A percentile compares a stretch with the other conserved stretches of the same genome.
These are phyloP conservation scores for silkworm (Bombyx mori) DNA, from an alignment of 1,140 invertebrate species.

Conservation along the genomic window DNA sequence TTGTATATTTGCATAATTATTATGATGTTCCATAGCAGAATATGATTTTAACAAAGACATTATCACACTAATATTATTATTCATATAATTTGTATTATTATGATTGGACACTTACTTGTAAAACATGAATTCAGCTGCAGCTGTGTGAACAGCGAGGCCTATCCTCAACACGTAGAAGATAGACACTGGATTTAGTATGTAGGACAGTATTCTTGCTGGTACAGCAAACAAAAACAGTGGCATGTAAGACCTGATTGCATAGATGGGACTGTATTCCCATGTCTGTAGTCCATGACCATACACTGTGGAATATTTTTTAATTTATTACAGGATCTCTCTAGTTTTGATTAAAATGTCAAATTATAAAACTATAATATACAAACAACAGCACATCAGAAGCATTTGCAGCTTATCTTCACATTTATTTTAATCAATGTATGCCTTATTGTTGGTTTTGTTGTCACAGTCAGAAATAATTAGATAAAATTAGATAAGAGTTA, in stretches of 20 bases:
- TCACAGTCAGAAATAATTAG: too few relatives aligned
- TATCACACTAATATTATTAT: too few relatives aligned
- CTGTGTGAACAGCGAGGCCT: slow-evolving; percentile 84
- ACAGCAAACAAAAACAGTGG: slow-evolving; percentile 92
- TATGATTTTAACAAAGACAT: too few relatives aligned
- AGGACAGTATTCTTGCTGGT: slow-evolving; percentile 85
- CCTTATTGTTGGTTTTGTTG: too few relatives aligned
- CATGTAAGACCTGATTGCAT: slow-evolving; percentile 94
- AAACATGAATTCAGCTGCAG: slow-evolving; percentile 91
- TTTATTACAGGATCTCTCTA: not conserved
- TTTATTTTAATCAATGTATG: too few relatives aligned
- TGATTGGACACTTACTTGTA: slow-evolving; percentile 82
- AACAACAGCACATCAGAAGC: not conserved
- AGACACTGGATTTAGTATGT: slow-evolving; percentile 84
- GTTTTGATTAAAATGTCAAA: not conserved
- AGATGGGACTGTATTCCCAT: slow-evolving; percentile 98
- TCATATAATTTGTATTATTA: too few relatives aligned
- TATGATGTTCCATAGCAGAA: too few relatives aligned
- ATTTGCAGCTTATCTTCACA: too few relatives aligned
- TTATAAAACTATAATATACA: not conserved
- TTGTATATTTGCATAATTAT: too few relatives aligned
- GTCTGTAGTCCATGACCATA: slow-evolving; percentile 96
- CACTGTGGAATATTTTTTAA: slow-evolving; percentile 73
- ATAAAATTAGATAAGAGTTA: too few relatives aligned
- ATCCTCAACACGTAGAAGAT: slow-evolving; percentile 93